Conservation (phyloP, 2,113 vertebrate genomes). For the Carassius auratus region DNA sequence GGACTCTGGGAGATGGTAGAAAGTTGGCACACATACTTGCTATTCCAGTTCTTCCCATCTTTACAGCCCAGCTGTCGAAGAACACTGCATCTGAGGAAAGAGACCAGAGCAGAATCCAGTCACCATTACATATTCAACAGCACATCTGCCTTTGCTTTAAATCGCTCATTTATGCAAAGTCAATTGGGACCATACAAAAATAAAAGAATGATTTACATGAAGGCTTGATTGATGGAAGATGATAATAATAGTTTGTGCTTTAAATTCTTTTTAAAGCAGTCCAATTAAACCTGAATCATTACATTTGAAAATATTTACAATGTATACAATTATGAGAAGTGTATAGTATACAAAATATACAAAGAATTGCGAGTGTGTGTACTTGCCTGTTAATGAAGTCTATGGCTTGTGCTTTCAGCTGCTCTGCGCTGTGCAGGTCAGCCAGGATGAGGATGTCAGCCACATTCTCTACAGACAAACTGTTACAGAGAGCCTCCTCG, state of each 20-base stretch:
- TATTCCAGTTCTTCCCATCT: conserved; percentile 92
- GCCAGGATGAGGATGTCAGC: conserved; percentile 97
- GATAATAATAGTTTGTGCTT: neutral
- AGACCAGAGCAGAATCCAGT: neutral
- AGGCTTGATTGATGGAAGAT: neutral
- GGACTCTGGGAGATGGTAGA: neutral
- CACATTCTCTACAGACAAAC: conserved; percentile 94
- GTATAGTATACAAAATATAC: neutral
- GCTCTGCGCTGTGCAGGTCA: conserved; percentile 96
- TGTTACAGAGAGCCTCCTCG: conserved; percentile 96
- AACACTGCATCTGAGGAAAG: conserved; percentile 84
- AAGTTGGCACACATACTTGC: conserved; percentile 78
- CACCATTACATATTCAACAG: neutral
- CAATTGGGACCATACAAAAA: neutral
- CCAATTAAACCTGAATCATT: neutral
- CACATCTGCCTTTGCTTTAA: neutral
- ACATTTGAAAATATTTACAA: neutral
- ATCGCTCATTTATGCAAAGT: neutral
- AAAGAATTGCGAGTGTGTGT: neutral
- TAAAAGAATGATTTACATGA: neutral
- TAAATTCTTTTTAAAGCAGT: neutral
- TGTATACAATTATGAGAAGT: neutral
- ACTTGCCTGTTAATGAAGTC: conserved; percentile 99
- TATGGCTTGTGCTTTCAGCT: conserved; percentile 96
- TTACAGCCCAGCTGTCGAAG: conserved; percentile 90